phyloP scores from a whole-genome alignment of 2,113 vertebrate species.

The Saccopteryx bilineata region DNA sequence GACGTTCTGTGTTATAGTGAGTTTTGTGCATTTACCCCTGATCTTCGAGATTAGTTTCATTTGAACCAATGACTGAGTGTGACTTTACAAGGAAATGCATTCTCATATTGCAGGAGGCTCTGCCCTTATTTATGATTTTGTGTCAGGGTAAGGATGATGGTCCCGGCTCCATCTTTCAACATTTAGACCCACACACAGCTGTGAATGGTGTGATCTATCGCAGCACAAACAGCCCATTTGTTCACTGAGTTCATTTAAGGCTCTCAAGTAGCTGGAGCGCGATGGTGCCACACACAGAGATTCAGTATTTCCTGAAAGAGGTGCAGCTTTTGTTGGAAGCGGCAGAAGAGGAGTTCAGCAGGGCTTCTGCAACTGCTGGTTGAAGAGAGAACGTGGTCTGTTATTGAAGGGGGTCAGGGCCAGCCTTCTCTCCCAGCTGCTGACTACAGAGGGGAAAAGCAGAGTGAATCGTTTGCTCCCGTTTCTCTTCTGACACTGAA shows the following conservation, averaged over 20 bases:
- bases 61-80: constrained; percentile 29
- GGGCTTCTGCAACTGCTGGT: neutral
- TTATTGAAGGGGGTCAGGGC: constrained; percentile 27
- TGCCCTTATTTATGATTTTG: constrained; percentile 36
- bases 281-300: constrained; percentile 56
- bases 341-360: constrained; percentile 37
- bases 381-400: constrained; percentile 15
- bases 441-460: constrained; percentile 35
- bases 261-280: constrained; percentile 52
- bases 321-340: constrained; percentile 38
- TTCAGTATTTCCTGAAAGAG: constrained; percentile 66
- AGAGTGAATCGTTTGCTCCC: neutral
- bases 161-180: neutral
- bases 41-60: constrained; percentile 11
- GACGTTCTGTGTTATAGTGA: neutral
- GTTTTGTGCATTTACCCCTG: neutral
- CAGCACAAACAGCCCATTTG: neutral
- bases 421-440: constrained; percentile 60
- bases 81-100: constrained; percentile 41
- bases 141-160: neutral
- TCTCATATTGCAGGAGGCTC: constrained; percentile 13
- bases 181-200: neutral
- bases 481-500: constrained; percentile 37
- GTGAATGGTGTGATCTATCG: neutral
- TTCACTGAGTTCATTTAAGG: constrained; percentile 36